phyloP scores from a whole-genome alignment of 1,140 invertebrate genomes.

The Andricus grossulariae region DNA sequence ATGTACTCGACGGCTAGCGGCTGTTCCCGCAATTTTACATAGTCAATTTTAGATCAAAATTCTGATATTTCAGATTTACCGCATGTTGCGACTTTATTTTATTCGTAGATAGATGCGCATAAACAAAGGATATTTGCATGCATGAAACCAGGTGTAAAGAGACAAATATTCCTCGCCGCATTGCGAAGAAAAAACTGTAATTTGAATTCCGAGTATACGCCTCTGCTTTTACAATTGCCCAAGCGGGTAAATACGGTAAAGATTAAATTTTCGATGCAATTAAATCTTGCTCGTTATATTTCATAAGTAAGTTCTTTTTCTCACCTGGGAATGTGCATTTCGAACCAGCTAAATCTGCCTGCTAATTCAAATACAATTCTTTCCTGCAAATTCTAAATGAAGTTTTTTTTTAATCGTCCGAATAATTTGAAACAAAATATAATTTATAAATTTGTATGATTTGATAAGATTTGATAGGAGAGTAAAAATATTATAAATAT shows the following conservation, averaged over 20 bases:
- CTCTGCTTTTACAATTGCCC: background rate
- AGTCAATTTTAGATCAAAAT: background rate
- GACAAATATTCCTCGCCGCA: conserved; percentile 1
- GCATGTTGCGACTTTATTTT: background rate
- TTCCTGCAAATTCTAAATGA: no score
- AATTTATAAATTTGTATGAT: no score
- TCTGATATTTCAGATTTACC: conserved; percentile 1
- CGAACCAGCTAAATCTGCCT: no score
- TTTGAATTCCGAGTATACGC: background rate
- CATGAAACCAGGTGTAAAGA: conserved; percentile 16
- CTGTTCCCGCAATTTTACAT: conserved; percentile 2
- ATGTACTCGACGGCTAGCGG: background rate
- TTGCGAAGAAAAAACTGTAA: background rate
- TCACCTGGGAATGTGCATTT: no score
- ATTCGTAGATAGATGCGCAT: background rate
- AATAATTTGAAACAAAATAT: no score
- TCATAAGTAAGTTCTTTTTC: background rate
- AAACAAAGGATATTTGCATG: background rate
- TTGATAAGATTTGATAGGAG: no score
- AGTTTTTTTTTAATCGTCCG: no score
- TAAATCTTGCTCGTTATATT: background rate
- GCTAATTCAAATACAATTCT: no score
- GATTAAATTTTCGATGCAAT: conserved; percentile 4
- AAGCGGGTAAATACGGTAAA: background rate
- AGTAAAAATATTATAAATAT: no score